Evolutionary conservation across 2,797 vertebrate species (phyloP), one percentile per base, ranked within the genome.

Genomic region (Borostomias antarcticus): DNA sequence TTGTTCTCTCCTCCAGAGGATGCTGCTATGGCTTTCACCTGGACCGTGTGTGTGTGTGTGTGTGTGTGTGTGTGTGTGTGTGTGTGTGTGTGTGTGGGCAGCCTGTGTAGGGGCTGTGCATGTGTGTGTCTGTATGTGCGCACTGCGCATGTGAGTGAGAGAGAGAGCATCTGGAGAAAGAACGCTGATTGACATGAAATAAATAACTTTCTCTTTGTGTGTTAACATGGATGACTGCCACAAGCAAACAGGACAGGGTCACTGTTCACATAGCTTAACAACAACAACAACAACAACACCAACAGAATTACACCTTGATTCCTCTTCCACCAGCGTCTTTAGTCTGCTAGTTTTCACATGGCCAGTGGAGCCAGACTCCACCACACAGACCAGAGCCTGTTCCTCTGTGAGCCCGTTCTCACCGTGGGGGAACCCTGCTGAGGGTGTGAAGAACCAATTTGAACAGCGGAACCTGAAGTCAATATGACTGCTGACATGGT

Each of bases 371-470:
- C 52, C 53, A 58, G 11, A 33, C 56, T 65, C n/a, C 19, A 48
- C 57, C 52, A 30, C 26, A 51, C 50, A 53, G 43, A 62, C 32
- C 33, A 40, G 37, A 54, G 11, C 54, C 82, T 84, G 5, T 86
- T 88, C 68, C 74, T 74, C 75, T 72, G 19, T 75, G 66, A 77
- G 73, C 71, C 69, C 35, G 64, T 45, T 77, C 47, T 21, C 26
- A 72, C 67, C 58, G 52, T 67, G 66, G 66, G 50, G 58, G 66
- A 64, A 40, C 32, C 48, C 70, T 51, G 64, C 53, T 7, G 59
- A 73, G 62, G 45, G 67, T 74, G 73, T 79, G 70, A 80, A 82
- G 69, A 79, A 80, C 81, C 69, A 54, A 70, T 76, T 62, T 58
- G 25, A 70, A 59, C 64, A 68, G 69, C 25, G 26, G 59, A 73